Base-by-base conservation (phyloP, 2,888 invertebrate genomes). In the Tetragonula carbonaria region DNA sequence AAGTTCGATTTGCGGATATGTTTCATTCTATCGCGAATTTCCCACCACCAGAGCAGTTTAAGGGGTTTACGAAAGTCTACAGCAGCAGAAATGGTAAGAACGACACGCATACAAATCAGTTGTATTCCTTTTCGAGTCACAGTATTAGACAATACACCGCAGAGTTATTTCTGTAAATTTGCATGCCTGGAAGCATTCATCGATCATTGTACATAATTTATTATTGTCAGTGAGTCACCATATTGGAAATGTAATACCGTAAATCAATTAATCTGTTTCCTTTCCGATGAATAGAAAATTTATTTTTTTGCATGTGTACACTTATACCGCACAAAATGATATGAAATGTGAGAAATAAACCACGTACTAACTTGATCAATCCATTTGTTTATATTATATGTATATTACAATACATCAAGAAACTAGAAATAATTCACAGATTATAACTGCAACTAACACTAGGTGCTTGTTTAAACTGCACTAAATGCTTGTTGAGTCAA, bases 41-140 rank as follows among this genome's bases (percentile, higher is more conserved):
- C 94, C 97, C 97, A 14, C 95, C 95, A 45, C 97, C 98, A 16
- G 96, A 96, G 89, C 96, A 96, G 80, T 97, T 97, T 95, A 95
- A 95, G 88, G 96, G 96, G 90, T 95, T 97, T 91, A 94, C 95
- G 63, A 97, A 97, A 95, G 95, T 96, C 73, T 97, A 97, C 95
- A 96, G 96, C 95, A 96, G 96, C 94, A 96, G 96, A 94, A 95
- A 95, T 94, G 96, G 96, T 96, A 93, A 94, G 95, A 88, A 71
- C 50, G 55, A 83, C 21, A 55, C 33, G 3, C 16, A 65, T 53
- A 6, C 45, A 28, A 72, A 23, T 63, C 68, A 38, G 6, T 68
- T 21, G 38, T 55, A 70, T 28, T 74, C 55, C 21, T 76, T 75
- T n/a, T 28, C 71, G 8, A 75, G 82, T 51, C 51, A 73, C 59